Conservation (phyloP, 1,140 invertebrate genomes). For the Drosophila yakuba region DNA sequence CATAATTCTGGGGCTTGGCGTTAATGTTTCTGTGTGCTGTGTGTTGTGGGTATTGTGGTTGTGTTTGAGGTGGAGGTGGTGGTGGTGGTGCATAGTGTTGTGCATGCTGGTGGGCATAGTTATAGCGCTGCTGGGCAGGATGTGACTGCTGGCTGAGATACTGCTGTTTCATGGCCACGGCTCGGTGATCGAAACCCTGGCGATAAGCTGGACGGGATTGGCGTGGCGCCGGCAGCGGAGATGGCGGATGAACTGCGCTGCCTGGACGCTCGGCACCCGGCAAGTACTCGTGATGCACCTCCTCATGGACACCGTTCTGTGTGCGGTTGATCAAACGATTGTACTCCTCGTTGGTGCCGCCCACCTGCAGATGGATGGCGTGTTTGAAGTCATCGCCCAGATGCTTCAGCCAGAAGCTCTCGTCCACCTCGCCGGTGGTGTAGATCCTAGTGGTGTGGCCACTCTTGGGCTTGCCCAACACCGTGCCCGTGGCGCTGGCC, state of each 20-base stretch:
- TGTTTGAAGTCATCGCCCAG: conserved; percentile 76
- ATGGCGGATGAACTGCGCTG: background rate
- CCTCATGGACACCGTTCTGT: conserved; percentile 62
- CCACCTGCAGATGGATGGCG: conserved; percentile 76
- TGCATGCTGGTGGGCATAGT: conserved; percentile 20
- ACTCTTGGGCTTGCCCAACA: conserved; percentile 43
- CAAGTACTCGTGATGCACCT: conserved; percentile 71
- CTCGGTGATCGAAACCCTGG: conserved; percentile 42
- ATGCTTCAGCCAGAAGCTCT: conserved; percentile 75
- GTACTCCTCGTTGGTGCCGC: conserved; percentile 66
- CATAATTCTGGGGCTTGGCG: background rate
- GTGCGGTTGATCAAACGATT: conserved; percentile 68
- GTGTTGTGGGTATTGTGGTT: conserved; percentile 17
- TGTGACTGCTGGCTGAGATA: conserved; percentile 28
- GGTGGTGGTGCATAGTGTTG: conserved; percentile 17
- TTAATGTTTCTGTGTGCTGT: conserved; percentile 19
- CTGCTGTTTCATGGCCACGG: conserved; percentile 47
- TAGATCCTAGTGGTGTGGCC: conserved; percentile 74
- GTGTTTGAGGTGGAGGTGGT: conserved; percentile 14
- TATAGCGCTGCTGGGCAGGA: background rate
- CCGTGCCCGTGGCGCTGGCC: conserved; percentile 35
- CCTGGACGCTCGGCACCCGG: conserved; percentile 60
- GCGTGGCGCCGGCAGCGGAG: background rate
- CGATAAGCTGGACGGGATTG: conserved; percentile 18
- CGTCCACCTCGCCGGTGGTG: conserved; percentile 72